Evolutionary conservation across 2,797 vertebrate genomes (phyloP), one percentile per base, ranked within the genome.

Genomic region (Brachyalestes nurse): DNA sequence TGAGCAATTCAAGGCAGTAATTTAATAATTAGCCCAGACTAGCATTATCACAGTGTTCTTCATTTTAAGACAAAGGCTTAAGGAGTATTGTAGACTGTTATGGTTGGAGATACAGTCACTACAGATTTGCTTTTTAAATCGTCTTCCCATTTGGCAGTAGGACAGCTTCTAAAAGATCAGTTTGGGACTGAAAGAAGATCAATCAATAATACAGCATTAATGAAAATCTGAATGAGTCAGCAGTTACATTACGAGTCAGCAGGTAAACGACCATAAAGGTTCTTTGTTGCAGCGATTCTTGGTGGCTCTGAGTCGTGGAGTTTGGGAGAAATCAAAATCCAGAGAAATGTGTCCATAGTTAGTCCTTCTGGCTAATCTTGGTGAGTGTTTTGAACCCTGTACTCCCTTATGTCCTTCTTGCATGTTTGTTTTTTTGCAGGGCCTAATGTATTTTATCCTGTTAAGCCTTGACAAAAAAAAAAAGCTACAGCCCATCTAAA

Each of bases 151-250:
- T 71, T 51, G 19, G n/a, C 45, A 51, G 6, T 17, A 28, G 10
- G 13, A 28, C 21, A 16, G 8, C 13, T 17, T 71, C 53, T 70
- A 25, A 47, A 51, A 71, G 25, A 34, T 51, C 23, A 51, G n/a
- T n/a, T n/a, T n/a, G n/a, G n/a, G n/a, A n/a, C 45, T 71, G 23
- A 71, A 53, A 13, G 9, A 53, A 55, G 51, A 8, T 34, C 69
- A 53, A 9, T 71, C 47, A 34, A 34, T 71, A 71, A 19, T 71
- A 19, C 47, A 28, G 69, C 47, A 34, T 19, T 28, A 34, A 34
- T 53, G 51, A 9, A 28, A 34, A 8, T 71, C 23, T 12, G 47
- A 51, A 55, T 71, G 69, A 71, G 47, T 71, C 69, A 71, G 23
- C 69, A 71, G 69, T n/a, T n/a, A n/a, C n/a, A n/a, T n/a, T n/a